Evolutionary conservation across 2,113 vertebrate genomes (phyloP).

Genomic region (Hoplias malabaricus): DNA sequence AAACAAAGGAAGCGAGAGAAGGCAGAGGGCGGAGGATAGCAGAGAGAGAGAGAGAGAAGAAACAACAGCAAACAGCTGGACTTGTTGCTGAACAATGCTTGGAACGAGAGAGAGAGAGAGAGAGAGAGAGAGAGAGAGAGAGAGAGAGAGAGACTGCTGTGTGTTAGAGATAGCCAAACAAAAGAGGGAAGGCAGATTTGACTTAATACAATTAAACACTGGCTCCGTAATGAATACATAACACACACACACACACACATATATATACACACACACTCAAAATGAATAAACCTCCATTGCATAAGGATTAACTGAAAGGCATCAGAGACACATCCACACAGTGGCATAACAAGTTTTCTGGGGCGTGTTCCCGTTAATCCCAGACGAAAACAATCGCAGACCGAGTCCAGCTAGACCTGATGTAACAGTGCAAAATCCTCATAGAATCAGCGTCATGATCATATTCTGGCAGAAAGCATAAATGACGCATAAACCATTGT

Average conservation of each 20-base stretch:
- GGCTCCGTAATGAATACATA: constrained; percentile 66
- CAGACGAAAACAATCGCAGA: too few relatives aligned
- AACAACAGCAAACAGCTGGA: not conserved
- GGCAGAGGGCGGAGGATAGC: not conserved
- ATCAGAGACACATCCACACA: constrained; percentile 12
- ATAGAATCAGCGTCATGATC: too few relatives aligned
- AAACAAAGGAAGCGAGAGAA: not conserved
- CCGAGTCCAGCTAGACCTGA: too few relatives aligned
- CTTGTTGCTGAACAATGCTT: not conserved
- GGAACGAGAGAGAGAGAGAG: not conserved
- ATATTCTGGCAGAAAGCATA: too few relatives aligned
- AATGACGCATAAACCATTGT: too few relatives aligned
- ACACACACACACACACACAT: not conserved
- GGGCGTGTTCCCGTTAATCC: too few relatives aligned
- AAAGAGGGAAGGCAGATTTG: constrained; percentile 63
- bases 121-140: not conserved
- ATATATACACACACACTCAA: constrained; percentile 34
- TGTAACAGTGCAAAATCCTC: too few relatives aligned
- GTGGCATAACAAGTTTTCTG: not conserved
- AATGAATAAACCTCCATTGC: not conserved
- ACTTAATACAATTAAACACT: constrained; percentile 70
- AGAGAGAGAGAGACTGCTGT: constrained; percentile 45
- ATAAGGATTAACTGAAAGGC: constrained; percentile 1
- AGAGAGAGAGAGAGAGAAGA: not conserved
- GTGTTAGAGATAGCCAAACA: constrained; percentile 70